Evolutionary conservation across 2,113 vertebrate species (phyloP), one percentile per base, ranked within the genome.

Genomic region (Caranx ignobilis): DNA sequence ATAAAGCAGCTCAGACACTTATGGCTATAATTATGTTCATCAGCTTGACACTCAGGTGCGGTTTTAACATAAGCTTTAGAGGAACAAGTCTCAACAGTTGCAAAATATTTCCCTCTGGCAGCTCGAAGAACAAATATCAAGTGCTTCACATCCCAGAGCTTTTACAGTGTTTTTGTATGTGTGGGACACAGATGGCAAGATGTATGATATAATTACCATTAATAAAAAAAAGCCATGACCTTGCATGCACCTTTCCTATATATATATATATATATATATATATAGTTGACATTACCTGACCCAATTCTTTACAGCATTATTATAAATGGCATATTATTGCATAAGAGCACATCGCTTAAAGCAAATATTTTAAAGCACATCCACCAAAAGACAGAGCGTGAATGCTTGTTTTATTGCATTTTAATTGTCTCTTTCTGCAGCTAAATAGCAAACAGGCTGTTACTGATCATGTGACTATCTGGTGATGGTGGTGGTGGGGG

Each of bases 51-150:
- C 77, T 92, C 84, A 83, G 84, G 78, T 91, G 92, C 67, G 85
- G 78, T 92, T 92, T 91, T 91, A 93, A 90, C 87, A 91, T 89
- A 94, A 92, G 86, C 91, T 92, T 92, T 89, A 77, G 71, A 82
- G 71, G 81, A 90, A 89, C 94, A 94, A 89, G 95, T 93, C 90
- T 70, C 72, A 73, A 93, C 95, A 94, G 76, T 83, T 59, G 77
- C 59, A 81, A 94, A 93, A 74, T 93, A 95, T 95, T 91, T 89
- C 88, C 88, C 90, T 82, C 19, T 10, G 81, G 93, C 86, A 39
- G 72, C 71, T 47, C 7, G 61, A 26, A 57, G 82, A 85, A 79
- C 73, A 90, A 90, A 87, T 82, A 86, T 85, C 60, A 63, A 71
- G 84, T 48, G 61, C 74, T 66, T 74, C 74, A 84, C n/a, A 65